Base-by-base conservation (phyloP, 2,797 vertebrate genomes). In the Sparidentex hasta region DNA sequence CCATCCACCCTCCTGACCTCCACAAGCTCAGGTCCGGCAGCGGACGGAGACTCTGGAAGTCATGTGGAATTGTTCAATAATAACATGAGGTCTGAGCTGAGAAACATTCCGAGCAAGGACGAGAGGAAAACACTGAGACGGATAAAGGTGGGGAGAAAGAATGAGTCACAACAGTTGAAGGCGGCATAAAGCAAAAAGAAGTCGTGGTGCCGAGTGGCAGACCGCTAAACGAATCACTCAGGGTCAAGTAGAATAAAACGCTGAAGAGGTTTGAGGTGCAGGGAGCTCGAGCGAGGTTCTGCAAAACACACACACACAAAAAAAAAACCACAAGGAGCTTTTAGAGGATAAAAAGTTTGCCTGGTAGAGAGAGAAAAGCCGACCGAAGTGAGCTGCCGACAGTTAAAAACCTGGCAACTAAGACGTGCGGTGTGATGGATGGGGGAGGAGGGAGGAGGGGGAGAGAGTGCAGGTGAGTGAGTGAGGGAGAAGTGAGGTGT, bases 401-500 rank as follows among this genome's bases (percentile, higher is more conserved):
- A 69, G 67, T 41, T 29, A 65, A 71, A 76, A 83, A 78, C 46
- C 50, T 58, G 69, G 72, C 76, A 82, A 78, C 76, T 46, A 65
- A 84, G 82, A 85, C 27, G 9, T 64, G 74, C 11, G 18, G 57
- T n/a, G 59, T 88, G 88, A 89, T 81, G 78, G 81, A 90, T 81
- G 8, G 78, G 27, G 27, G 27, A 27, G 27, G 27, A 27, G 27
- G 27, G 27, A 27, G 27, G n/a, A 4, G 11, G 48, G 67, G 69
- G 54, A 29, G 6, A 66, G 71, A 80, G 72, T 80, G 78, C 23
- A 74, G 62, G 80, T 68, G 86, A 87, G 82, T 56, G 74, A 82
- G 83, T 61, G 78, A 71, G 79, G 62, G 55, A 51, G 86, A 75
- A 83, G 87, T 73, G 79, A 77, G 84, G 82, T 88, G 83, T 90